A percentile compares a stretch with the other conserved stretches of the same genome.
phyloP scores from a whole-genome alignment of 2,113 vertebrate genomes.

The Phyllopteryx taeniolatus region DNA sequence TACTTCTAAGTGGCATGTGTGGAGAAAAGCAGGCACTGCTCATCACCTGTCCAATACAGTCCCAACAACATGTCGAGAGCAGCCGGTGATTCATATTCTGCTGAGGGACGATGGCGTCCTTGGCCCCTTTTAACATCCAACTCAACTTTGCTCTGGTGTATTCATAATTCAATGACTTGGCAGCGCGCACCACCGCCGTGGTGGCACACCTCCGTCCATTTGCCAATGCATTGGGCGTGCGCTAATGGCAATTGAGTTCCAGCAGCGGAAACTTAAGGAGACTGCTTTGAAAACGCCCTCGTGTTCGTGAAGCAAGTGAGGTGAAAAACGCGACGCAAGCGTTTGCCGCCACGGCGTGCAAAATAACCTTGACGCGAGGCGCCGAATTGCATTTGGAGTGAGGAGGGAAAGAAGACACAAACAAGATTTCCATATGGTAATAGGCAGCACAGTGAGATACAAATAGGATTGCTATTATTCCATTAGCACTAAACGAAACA shows the following conservation, averaged over 20 bases:
- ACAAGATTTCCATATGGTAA: constrained; percentile 64
- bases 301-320: constrained; percentile 13
- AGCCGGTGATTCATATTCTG: constrained; percentile 14
- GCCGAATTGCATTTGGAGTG: constrained; percentile 41
- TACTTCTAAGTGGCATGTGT: too few relatives aligned
- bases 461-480: constrained; percentile 63
- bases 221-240: constrained; percentile 30
- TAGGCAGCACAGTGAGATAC: constrained; percentile 52
- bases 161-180: constrained; percentile 30
- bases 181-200: constrained; percentile 9
- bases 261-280: constrained; percentile 54
- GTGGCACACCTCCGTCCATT: constrained; percentile 15
- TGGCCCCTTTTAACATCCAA: constrained; percentile 13
- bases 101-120: constrained; percentile 4
- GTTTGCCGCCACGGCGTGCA: constrained; percentile 38
- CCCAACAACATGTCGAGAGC: background rate
- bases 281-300: constrained; percentile 20
- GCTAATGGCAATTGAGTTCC: constrained; percentile 46
- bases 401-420: constrained; percentile 40
- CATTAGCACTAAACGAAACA: constrained; percentile 55
- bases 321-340: constrained; percentile 24
- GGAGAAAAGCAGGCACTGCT: too few relatives aligned
- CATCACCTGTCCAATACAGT: too few relatives aligned
- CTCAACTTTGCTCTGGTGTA: constrained; percentile 18
- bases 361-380: constrained; percentile 54